These are phyloP conservation scores for Zaprionus bogoriensis DNA, from an alignment of 2,888 invertebrate species.

Conservation along the genomic window DNA sequence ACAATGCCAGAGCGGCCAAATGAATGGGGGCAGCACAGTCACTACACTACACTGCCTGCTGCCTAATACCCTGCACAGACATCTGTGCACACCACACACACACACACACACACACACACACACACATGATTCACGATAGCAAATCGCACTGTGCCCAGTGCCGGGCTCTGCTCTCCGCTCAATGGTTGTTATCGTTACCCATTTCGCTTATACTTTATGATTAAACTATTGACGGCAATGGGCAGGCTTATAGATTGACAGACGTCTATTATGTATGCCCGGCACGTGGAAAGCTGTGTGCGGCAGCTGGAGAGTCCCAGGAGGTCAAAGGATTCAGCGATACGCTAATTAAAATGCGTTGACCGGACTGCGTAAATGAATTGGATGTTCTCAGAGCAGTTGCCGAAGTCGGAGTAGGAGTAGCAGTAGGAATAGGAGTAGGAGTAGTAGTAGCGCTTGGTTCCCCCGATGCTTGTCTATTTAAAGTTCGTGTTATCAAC, in stretches of 20 bases:
- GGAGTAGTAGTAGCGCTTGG: no score
- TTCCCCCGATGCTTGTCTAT: slow-evolving; percentile 13
- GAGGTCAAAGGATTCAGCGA: slow-evolving; percentile 42
- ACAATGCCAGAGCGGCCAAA: slow-evolving; percentile 23
- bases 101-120: not conserved
- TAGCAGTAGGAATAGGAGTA: not conserved
- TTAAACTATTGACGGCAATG: slow-evolving; percentile 67
- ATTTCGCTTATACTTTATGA: slow-evolving; percentile 63
- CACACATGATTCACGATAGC: slow-evolving; percentile 11
- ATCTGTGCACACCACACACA: not conserved
- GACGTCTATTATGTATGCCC: slow-evolving; percentile 60
- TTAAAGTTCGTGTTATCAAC: slow-evolving; percentile 22
- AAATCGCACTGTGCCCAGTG: slow-evolving; percentile 4
- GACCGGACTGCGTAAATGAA: slow-evolving; percentile 43
- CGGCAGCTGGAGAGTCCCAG: not conserved
- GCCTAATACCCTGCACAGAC: slow-evolving; percentile 16
- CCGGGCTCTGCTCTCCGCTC: no score
- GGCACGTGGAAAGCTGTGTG: slow-evolving; percentile 3
- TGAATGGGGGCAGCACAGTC: slow-evolving; percentile 42
- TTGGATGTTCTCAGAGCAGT: slow-evolving; percentile 18
- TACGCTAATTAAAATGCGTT: slow-evolving; percentile 68
- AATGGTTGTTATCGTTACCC: slow-evolving; percentile 65
- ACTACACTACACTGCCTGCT: not conserved
- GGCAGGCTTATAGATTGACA: slow-evolving; percentile 49
- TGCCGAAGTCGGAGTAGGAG: not conserved